These are phyloP conservation scores for Microcebus murinus DNA, from an alignment of 2,113 vertebrate species.

Conservation along the genomic window DNA sequence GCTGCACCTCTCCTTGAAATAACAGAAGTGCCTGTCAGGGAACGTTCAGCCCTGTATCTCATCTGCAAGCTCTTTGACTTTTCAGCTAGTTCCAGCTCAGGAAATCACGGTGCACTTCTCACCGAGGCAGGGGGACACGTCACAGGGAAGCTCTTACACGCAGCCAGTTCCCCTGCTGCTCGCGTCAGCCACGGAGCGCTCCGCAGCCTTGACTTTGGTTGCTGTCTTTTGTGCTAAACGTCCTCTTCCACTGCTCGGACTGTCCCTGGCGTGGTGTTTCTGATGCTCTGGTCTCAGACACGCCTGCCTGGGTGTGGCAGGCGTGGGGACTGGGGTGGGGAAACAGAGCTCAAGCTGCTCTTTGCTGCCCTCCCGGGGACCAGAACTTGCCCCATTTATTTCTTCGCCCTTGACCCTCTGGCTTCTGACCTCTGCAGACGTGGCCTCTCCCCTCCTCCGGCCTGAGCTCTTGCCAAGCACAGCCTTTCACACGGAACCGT, in stretches of 20 bases:
- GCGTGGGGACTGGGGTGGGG: fast-evolving
- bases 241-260: fast-evolving
- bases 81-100: not conserved
- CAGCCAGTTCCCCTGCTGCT: fast-evolving
- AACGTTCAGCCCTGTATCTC: fast-evolving
- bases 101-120: not conserved
- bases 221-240: too few relatives aligned
- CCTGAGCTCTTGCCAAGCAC: fast-evolving
- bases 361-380: not conserved
- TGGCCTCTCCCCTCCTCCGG: not conserved
- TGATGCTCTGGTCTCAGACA: not conserved
- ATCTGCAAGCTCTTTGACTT: not conserved
- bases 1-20: not conserved
- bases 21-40: not conserved
- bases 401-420: not conserved
- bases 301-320: fast-evolving
- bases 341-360: fast-evolving
- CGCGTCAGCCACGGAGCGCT: fast-evolving
- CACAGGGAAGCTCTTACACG: fast-evolving
- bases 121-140: fast-evolving
- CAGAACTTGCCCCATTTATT: fast-evolving
- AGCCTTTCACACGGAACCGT: not conserved
- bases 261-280: not conserved
- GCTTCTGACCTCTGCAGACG: not conserved
- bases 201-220: fast-evolving